These are phyloP conservation scores for Dolichopus griseipennis DNA, from an alignment of 2,888 invertebrate genomes.

Conservation along the genomic window DNA sequence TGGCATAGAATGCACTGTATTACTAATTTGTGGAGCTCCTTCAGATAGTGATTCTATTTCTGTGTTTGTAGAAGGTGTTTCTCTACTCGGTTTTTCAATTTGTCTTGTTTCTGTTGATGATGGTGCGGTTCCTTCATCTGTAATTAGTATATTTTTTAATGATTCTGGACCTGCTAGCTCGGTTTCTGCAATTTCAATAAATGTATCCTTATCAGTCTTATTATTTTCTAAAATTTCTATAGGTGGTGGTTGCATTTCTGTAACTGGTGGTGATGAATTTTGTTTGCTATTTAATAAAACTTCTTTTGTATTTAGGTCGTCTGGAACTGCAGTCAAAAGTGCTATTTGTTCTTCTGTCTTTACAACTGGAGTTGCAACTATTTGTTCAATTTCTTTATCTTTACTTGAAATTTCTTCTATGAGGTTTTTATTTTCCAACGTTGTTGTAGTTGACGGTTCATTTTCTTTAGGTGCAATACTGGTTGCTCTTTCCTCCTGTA, in stretches of 20 bases:
- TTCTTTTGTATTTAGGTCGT: too few species aligned
- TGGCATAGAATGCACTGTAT: neutral
- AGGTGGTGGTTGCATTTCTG: too few species aligned
- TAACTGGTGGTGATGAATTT: too few species aligned
- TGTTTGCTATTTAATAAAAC: too few species aligned
- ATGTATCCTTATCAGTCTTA: fast-evolving
- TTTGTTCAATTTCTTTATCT: neutral
- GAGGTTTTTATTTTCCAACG: neutral
- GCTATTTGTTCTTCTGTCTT: neutral
- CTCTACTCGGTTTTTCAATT: neutral
- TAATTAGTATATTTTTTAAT: neutral
- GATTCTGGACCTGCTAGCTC: neutral
- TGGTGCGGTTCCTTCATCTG: neutral
- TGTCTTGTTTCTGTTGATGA: neutral
- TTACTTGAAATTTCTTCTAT: neutral
- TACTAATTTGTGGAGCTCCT: conserved; percentile 7
- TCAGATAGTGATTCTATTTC: neutral
- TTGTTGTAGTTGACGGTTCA: neutral
- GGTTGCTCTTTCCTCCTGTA: neutral
- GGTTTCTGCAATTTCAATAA: neutral
- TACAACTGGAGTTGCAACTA: neutral
- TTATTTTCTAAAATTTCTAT: neutral
- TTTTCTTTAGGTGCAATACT: neutral
- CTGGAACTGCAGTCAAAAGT: too few species aligned
- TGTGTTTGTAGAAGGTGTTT: neutral